These are phyloP conservation scores for Epinephelus moara DNA, from an alignment of 2,113 vertebrate species.

Conservation along the genomic window DNA sequence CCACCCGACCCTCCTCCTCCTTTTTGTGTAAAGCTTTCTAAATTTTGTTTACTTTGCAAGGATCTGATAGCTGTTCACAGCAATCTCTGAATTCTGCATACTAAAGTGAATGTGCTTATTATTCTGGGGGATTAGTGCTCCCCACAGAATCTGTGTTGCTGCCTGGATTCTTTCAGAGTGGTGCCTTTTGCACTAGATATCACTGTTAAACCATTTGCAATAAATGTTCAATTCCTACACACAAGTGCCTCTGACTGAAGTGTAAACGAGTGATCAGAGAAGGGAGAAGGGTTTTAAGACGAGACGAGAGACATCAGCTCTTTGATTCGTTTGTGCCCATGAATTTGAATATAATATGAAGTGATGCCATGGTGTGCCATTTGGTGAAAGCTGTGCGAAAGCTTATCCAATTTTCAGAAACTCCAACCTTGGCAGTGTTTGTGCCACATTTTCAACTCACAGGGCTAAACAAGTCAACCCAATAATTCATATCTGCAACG, in stretches of 20 bases:
- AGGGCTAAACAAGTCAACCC: background rate
- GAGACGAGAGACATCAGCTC: background rate
- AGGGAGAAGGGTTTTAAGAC: background rate
- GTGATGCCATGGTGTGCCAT: background rate
- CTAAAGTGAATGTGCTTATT: conserved; percentile 37
- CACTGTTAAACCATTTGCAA: conserved; percentile 4
- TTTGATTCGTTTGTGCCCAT: conserved; percentile 16
- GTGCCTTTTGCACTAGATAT: conserved; percentile 7
- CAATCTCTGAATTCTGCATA: conserved; percentile 20
- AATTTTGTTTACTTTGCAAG: conserved; percentile 20
- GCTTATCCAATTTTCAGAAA: background rate
- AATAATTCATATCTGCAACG: background rate
- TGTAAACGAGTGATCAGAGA: conserved; percentile 28
- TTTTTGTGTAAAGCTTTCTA: conserved; percentile 7
- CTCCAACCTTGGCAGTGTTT: background rate
- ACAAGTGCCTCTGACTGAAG: conserved; percentile 8
- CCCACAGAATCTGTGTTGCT: conserved; percentile 28
- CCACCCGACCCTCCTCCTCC: background rate
- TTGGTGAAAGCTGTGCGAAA: conserved; percentile 1
- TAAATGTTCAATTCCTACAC: conserved; percentile 1
- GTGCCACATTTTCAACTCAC: background rate
- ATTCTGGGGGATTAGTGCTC: conserved; percentile 45
- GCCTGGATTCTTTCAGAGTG: conserved; percentile 20
- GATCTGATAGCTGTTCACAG: conserved; percentile 33
- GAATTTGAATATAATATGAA: conserved; percentile 27